Percentiles rank a stretch among this genome's conserved stretches.
These are phyloP conservation scores for Panulirus ornatus DNA, from an alignment of 1,140 invertebrate genomes.

Conservation along the genomic window DNA sequence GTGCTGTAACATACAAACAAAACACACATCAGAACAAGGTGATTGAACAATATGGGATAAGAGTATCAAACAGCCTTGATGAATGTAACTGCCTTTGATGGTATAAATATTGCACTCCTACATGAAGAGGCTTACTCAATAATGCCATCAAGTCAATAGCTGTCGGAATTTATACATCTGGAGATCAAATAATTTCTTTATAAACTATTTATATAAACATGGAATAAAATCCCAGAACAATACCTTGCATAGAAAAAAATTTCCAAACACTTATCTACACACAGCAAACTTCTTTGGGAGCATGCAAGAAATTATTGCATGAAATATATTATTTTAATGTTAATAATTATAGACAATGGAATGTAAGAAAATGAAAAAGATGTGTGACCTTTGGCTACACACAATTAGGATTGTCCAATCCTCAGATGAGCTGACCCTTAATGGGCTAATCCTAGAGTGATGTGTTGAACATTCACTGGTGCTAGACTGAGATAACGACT, in stretches of 20 bases:
- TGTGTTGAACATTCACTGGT: background rate
- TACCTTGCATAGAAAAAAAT: conserved; percentile 43
- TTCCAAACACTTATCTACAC: conserved; percentile 34
- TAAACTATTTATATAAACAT: conserved; percentile 24
- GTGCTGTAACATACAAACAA: conserved; percentile 60
- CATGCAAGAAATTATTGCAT: conserved; percentile 64
- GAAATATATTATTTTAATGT: conserved; percentile 44
- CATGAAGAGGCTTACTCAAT: conserved; percentile 13
- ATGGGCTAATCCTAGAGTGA: background rate
- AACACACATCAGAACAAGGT: conserved; percentile 63
- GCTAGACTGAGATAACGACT: background rate
- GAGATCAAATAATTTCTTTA: conserved; percentile 13
- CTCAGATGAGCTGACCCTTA: background rate
- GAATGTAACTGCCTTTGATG: conserved; percentile 25
- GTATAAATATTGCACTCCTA: background rate
- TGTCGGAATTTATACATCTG: conserved; percentile 22
- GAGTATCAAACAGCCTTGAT: conserved; percentile 39
- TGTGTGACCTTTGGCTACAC: conserved; percentile 36
- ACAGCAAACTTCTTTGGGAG: conserved; percentile 58
- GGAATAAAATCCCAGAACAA: conserved; percentile 19
- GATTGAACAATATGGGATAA: conserved; percentile 58
- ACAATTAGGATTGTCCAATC: background rate
- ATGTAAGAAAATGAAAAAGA: conserved; percentile 13
- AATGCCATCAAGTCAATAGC: conserved; percentile 14
- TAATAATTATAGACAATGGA: conserved; percentile 42